phyloP scores from a whole-genome alignment of 2,888 invertebrate species.

The Catocala sponsa region DNA sequence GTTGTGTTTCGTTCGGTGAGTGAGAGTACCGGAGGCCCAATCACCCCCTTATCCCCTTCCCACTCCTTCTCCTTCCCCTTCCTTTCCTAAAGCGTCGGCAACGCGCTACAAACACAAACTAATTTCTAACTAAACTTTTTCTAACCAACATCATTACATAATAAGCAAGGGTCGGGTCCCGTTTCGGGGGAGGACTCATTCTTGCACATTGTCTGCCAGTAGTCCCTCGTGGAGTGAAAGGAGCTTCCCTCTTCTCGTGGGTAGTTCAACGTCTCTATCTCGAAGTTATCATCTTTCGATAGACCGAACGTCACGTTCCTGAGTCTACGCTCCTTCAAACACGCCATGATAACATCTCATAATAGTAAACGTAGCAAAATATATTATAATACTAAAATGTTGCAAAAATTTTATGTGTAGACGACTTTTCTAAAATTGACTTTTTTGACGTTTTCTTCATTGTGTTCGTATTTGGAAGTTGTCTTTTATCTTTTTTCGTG shows the following conservation, averaged over 20 bases:
- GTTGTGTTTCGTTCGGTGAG: too few relatives aligned
- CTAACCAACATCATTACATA: conserved; percentile 45
- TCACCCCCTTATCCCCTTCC: too few relatives aligned
- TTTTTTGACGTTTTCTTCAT: conserved; percentile 36
- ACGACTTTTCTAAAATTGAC: conserved; percentile 45
- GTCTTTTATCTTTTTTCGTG: conserved; percentile 5
- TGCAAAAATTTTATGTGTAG: conserved; percentile 51
- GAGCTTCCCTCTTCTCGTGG: conserved; percentile 65
- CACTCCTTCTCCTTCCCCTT: too few relatives aligned
- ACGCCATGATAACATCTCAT: conserved; percentile 58
- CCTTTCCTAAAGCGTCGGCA: too few relatives aligned
- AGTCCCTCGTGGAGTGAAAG: conserved; percentile 73
- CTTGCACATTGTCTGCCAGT: conserved; percentile 73
- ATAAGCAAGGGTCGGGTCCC: conserved; percentile 51
- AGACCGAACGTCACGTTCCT: conserved; percentile 77
- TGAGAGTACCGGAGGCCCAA: too few relatives aligned
- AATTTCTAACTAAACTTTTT: not conserved
- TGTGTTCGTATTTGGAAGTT: conserved; percentile 22
- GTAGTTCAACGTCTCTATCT: conserved; percentile 55
- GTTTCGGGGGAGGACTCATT: conserved; percentile 45
- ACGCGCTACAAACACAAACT: too few relatives aligned
- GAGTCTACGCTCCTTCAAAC: conserved; percentile 66
- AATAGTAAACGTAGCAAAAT: conserved; percentile 45
- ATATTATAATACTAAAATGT: conserved; percentile 61
- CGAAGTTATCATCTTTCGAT: conserved; percentile 74